phyloP scores from a whole-genome alignment of 2,797 vertebrate genomes.

The Alexandromys oeconomus region DNA sequence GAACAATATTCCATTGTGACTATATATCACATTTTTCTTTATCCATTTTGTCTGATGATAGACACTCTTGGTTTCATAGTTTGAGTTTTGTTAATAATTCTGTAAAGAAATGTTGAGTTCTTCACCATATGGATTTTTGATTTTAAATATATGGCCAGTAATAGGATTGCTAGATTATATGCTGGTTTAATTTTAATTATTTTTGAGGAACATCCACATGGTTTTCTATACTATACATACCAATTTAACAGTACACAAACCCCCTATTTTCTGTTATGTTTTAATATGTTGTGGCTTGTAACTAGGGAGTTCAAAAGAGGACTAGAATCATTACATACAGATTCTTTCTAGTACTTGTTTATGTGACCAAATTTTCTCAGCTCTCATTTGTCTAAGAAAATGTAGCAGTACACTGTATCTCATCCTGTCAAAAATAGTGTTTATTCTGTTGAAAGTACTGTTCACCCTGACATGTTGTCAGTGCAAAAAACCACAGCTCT shows the following conservation, averaged over 20 bases:
- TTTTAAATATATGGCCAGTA: not conserved
- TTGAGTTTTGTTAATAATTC: not conserved
- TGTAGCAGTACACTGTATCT: not conserved
- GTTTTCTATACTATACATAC: not conserved
- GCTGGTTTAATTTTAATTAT: not conserved
- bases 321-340: not conserved
- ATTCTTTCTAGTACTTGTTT: not conserved
- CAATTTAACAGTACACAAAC: not conserved
- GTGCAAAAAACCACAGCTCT: not conserved
- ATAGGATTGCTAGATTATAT: not conserved
- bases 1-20: not conserved
- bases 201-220: not conserved
- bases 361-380: conserved; percentile 3
- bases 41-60: not conserved
- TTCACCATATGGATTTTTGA: not conserved
- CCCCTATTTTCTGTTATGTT: conserved; percentile 7
- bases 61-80: not conserved
- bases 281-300: conserved; percentile 2
- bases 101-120: not conserved
- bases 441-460: not conserved
- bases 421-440: not conserved
- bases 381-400: not conserved
- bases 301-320: not conserved
- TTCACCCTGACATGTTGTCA: not conserved
- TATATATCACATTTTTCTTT: not conserved